Percentiles rank a stretch among this genome's conserved stretches.
These are phyloP conservation scores for Tinea semifulvella DNA, from an alignment of 2,888 invertebrate species.

Conservation along the genomic window DNA sequence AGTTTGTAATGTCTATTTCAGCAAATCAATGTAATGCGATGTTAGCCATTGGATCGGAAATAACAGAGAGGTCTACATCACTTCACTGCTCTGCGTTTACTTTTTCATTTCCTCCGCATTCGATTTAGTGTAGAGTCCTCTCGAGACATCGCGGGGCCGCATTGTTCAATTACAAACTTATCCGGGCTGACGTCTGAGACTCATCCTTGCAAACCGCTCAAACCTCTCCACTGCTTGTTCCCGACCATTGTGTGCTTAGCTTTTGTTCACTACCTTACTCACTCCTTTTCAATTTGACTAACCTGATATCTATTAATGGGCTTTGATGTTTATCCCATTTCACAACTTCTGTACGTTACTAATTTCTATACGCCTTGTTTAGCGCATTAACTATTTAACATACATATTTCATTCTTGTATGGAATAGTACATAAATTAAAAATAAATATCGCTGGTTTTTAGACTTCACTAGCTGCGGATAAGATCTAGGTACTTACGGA, in stretches of 20 bases:
- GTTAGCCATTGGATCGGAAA: slow-evolving; percentile 17
- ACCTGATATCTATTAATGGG: slow-evolving; percentile 6
- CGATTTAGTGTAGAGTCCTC: slow-evolving; percentile 16
- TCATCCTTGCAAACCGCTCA: slow-evolving; percentile 11
- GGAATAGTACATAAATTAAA: too few relatives aligned
- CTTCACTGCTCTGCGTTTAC: slow-evolving; percentile 14
- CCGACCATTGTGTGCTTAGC: slow-evolving; percentile 7
- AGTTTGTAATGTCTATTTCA: too few relatives aligned
- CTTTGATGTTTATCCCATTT: background rate
- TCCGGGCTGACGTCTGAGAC: slow-evolving; percentile 16
- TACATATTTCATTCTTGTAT: too few relatives aligned
- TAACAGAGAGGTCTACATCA: slow-evolving; percentile 15
- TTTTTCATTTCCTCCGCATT: slow-evolving; percentile 17
- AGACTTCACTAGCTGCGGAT: too few relatives aligned
- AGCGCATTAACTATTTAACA: too few relatives aligned
- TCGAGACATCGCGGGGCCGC: slow-evolving; percentile 15
- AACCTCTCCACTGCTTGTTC: slow-evolving; percentile 13
- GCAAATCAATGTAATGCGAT: too few relatives aligned
- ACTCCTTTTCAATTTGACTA: slow-evolving; percentile 7
- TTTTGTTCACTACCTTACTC: slow-evolving; percentile 11
- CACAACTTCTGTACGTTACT: too few relatives aligned
- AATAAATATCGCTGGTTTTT: too few relatives aligned
- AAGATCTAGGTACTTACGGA: too few relatives aligned
- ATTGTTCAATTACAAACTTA: slow-evolving; percentile 26
- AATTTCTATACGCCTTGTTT: too few relatives aligned